Evolutionary conservation across 2,888 invertebrate species (phyloP).

Genomic region (Nephrotoma appendiculata): DNA sequence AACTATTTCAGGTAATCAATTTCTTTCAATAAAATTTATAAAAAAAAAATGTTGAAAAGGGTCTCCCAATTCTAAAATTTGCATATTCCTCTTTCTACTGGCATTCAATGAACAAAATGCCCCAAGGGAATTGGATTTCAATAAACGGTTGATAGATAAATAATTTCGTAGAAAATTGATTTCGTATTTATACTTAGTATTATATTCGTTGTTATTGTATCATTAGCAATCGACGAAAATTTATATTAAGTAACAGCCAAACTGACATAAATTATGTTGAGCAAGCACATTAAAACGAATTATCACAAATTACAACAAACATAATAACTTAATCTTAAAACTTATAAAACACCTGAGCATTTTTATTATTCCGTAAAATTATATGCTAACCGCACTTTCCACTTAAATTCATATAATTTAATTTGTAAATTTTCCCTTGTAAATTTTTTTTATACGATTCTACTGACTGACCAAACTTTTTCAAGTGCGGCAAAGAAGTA

Average conservation of each 20-base stretch:
- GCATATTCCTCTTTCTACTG: not conserved
- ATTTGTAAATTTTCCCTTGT: not conserved
- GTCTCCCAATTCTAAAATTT: not conserved
- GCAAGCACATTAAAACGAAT: not conserved
- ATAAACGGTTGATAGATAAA: not conserved
- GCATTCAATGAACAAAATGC: not conserved
- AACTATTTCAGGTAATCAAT: not conserved
- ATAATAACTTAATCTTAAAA: not conserved
- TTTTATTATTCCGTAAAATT: not conserved
- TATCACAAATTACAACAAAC: not conserved
- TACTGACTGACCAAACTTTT: not conserved
- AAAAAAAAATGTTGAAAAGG: not conserved
- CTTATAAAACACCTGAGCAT: not conserved
- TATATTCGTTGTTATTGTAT: not conserved
- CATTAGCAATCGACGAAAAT: not conserved
- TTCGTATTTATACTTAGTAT: not conserved
- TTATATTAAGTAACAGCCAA: not conserved
- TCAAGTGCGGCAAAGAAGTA: not conserved
- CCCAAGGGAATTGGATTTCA: not conserved
- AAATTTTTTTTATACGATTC: not conserved
- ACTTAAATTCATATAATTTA: not conserved
- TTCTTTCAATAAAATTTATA: not conserved
- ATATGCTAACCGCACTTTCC: not conserved
- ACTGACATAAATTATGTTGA: not conserved
- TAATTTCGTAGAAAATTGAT: not conserved